Evolutionary conservation across 2,797 vertebrate genomes (phyloP).

Genomic region (Poecilia wingei): DNA sequence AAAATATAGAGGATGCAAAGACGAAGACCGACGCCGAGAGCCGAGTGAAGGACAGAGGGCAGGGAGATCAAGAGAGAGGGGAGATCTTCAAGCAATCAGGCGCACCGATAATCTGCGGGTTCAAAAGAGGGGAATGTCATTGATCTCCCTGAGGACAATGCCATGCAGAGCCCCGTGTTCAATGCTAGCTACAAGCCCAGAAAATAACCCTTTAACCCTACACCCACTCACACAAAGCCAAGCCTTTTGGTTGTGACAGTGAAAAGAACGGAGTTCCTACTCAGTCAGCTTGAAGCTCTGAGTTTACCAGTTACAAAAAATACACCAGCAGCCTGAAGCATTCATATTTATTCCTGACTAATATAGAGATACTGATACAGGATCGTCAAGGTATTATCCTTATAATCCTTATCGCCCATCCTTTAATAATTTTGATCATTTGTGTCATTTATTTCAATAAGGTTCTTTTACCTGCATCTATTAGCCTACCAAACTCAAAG

Average conservation of each 20-base stretch:
- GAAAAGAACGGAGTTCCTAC: slow-evolving; percentile 69
- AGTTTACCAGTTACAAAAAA: slow-evolving; percentile 16
- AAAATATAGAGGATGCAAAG: slow-evolving; percentile 9
- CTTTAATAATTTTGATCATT: not conserved
- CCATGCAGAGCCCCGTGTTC: slow-evolving; percentile 53
- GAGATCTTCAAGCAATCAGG: slow-evolving; percentile 55
- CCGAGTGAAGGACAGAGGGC: slow-evolving; percentile 47
- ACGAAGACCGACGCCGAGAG: slow-evolving; percentile 23
- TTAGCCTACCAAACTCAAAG: not conserved
- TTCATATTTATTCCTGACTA: not conserved
- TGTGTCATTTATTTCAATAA: not conserved
- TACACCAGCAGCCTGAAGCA: not conserved
- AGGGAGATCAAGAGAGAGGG: slow-evolving; percentile 45
- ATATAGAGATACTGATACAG: not conserved
- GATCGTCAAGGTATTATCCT: not conserved
- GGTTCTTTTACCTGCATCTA: not conserved
- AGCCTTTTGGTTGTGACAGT: slow-evolving; percentile 54
- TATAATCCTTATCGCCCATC: not conserved
- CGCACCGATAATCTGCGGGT: slow-evolving; percentile 71
- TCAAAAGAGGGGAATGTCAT: slow-evolving; percentile 76
- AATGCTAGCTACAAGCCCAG: slow-evolving; percentile 46
- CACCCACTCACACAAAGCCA: slow-evolving; percentile 41
- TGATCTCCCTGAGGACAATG: slow-evolving; percentile 76
- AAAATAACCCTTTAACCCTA: slow-evolving; percentile 37
- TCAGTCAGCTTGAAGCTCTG: slow-evolving; percentile 51